Percentiles rank a stretch among this genome's conserved stretches.
phyloP scores from a whole-genome alignment of 2,113 vertebrate genomes.

The Galeopterus variegatus region DNA sequence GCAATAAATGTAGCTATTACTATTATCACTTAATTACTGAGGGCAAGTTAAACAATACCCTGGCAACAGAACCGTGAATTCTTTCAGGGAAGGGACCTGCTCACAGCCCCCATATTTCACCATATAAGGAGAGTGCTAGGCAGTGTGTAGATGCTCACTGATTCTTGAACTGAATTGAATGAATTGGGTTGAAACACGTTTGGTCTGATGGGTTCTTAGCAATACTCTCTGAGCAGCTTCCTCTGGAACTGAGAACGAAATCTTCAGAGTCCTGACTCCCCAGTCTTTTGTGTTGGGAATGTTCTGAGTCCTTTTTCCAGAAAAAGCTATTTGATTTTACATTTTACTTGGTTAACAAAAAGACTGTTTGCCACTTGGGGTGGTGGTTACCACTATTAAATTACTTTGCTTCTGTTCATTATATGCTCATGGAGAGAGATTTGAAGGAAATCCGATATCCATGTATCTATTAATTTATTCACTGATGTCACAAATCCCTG shows the following conservation, averaged over 20 bases:
- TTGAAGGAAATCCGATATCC: background rate
- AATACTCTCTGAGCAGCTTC: background rate
- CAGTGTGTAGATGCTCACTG: accelerated
- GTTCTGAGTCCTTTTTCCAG: no score
- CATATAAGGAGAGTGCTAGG: accelerated
- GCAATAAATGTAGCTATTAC: background rate
- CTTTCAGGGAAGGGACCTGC: background rate
- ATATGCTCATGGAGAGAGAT: no score
- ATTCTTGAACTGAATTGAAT: background rate
- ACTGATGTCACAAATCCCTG: background rate
- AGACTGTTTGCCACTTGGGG: no score
- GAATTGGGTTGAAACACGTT: no score
- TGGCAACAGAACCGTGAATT: accelerated
- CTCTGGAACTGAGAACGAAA: background rate
- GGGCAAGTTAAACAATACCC: background rate
- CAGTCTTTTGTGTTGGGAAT: accelerated
- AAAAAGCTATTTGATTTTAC: background rate
- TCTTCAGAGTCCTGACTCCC: background rate
- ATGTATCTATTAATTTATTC: no score
- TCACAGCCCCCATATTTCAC: background rate
- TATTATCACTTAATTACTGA: background rate
- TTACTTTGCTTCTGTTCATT: background rate
- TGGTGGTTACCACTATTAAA: accelerated
- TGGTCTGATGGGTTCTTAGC: background rate
- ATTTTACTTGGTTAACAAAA: background rate